These are phyloP conservation scores for Babylonia areolata DNA, from an alignment of 1,140 invertebrate genomes.

Conservation along the genomic window DNA sequence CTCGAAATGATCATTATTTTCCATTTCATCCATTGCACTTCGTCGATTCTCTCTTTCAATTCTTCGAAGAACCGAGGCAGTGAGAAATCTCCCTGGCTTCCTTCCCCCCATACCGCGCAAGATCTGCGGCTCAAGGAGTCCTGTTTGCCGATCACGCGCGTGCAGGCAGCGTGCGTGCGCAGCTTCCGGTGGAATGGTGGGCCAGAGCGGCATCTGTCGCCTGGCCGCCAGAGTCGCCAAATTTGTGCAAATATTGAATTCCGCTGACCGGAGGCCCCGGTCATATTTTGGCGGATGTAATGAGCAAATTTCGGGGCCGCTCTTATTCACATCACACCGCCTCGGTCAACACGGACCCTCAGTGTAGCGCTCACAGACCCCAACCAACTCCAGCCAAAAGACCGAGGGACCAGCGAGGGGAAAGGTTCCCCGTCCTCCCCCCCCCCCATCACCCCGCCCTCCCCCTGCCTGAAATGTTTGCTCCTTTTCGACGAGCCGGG, in stretches of 20 bases:
- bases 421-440: too few relatives aligned
- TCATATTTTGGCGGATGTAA: constrained; percentile 23
- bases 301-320: background rate
- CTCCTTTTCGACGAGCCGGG: too few relatives aligned
- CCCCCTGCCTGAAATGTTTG: too few relatives aligned
- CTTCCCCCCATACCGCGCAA: too few relatives aligned
- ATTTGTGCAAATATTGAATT: constrained; percentile 38
- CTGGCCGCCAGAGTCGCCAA: constrained; percentile 14
- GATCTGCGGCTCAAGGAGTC: background rate
- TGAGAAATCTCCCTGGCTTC: too few relatives aligned
- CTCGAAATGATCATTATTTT: too few relatives aligned
- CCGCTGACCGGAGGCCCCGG: constrained; percentile 9
- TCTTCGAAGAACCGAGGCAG: too few relatives aligned
- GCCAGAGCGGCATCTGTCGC: constrained; percentile 1
- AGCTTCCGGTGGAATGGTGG: constrained; percentile 4
- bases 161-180: constrained; percentile 27
- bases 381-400: too few relatives aligned
- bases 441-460: too few relatives aligned
- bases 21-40: too few relatives aligned
- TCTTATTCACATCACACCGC: constrained; percentile 28
- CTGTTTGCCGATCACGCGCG: constrained; percentile 26
- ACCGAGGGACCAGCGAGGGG: too few relatives aligned
- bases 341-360: background rate
- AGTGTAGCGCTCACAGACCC: background rate
- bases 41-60: too few relatives aligned